Evolutionary conservation across 2,888 invertebrate genomes (phyloP).

Genomic region (Listrodromus nycthemerus): DNA sequence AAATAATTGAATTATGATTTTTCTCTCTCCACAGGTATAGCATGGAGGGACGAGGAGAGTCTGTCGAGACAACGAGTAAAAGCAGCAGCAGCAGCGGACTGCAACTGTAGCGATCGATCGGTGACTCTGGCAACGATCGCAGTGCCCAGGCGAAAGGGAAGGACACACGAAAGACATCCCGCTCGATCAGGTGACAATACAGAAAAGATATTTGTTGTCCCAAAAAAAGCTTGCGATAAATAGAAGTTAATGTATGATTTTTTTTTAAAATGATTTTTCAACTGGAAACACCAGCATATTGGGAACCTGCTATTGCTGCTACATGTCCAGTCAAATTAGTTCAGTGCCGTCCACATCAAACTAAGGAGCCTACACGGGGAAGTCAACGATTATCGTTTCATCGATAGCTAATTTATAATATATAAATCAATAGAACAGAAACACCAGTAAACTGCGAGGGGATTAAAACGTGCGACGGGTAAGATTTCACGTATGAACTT

Average conservation of each 20-base stretch:
- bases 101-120: constrained; percentile 77
- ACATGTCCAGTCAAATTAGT: constrained; percentile 80
- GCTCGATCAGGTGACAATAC: constrained; percentile 72
- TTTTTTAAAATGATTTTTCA: constrained; percentile 42
- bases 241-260: background rate
- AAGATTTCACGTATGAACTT: constrained; percentile 24
- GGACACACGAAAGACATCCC: constrained; percentile 72
- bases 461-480: background rate
- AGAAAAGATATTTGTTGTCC: constrained; percentile 23
- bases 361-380: constrained; percentile 72
- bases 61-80: constrained; percentile 73
- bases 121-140: constrained; percentile 70
- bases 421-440: constrained; percentile 51
- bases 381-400: constrained; percentile 66
- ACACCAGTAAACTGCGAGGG: constrained; percentile 10
- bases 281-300: constrained; percentile 74
- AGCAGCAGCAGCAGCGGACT: constrained; percentile 74
- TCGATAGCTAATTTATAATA: constrained; percentile 57
- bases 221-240: constrained; percentile 8
- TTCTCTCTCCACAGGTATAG: constrained; percentile 67
- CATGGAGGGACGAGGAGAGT: constrained; percentile 73
- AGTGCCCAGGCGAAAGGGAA: constrained; percentile 69
- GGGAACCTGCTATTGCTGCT: constrained; percentile 78
- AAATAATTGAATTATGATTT: background rate
- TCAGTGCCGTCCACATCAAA: constrained; percentile 82